Conservation (phyloP, 2,888 invertebrate species). For the Limenitis arthemis region DNA sequence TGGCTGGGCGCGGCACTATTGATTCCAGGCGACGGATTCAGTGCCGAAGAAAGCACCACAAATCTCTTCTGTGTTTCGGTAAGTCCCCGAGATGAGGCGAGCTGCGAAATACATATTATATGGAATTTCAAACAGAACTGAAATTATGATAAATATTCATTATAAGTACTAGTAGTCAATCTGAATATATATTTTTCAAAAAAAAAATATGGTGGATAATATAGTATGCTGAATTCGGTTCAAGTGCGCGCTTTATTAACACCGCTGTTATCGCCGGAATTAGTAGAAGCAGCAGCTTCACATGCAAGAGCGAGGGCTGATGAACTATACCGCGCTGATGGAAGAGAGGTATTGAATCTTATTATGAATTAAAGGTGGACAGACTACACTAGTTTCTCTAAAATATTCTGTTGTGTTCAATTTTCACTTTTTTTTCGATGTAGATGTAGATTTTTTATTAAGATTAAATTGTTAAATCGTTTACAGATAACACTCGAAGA, state of each 20-base stretch:
- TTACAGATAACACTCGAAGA: constrained; percentile 85
- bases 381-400: neutral
- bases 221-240: constrained; percentile 94
- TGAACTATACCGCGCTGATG: constrained; percentile 91
- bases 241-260: constrained; percentile 89
- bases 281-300: constrained; percentile 79
- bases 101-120: constrained; percentile 32
- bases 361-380: neutral
- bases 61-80: constrained; percentile 82
- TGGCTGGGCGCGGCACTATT: constrained; percentile 92
- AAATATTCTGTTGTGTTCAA: too few species aligned
- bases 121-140: too few species aligned
- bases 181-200: too few species aligned
- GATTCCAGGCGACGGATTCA: constrained; percentile 97
- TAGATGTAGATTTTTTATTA: too few species aligned
- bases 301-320: constrained; percentile 93
- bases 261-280: constrained; percentile 67
- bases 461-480: neutral
- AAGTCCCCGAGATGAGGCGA: constrained; percentile 57
- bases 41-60: constrained; percentile 94
- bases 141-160: too few species aligned
- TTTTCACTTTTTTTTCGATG: too few species aligned
- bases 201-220: too few species aligned
- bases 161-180: too few species aligned
- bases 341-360: constrained; percentile 75